phyloP scores from a whole-genome alignment of 2,797 vertebrate species.

The Leuciscus waleckii region DNA sequence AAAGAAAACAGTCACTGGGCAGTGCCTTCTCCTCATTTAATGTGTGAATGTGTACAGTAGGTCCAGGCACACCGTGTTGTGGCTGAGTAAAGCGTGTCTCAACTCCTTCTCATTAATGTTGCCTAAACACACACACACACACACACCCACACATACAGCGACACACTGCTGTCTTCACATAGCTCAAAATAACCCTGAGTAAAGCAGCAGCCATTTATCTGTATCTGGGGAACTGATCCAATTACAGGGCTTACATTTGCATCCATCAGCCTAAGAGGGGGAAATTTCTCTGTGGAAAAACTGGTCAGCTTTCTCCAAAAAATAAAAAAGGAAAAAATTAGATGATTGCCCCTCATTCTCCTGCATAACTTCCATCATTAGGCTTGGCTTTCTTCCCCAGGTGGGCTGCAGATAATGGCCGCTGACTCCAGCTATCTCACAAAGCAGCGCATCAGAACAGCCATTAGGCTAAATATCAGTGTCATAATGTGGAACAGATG shows the following conservation, averaged over 20 bases:
- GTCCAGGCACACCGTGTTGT: constrained; percentile 52
- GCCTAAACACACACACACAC: constrained; percentile 66
- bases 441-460: constrained; percentile 70
- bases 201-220: constrained; percentile 88
- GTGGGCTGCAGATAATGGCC: constrained; percentile 52
- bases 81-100: constrained; percentile 65
- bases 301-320: constrained; percentile 38
- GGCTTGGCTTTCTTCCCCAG: constrained; percentile 49
- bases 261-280: constrained; percentile 82
- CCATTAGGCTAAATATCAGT: constrained; percentile 81
- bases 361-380: constrained; percentile 54
- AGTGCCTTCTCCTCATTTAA: constrained; percentile 34
- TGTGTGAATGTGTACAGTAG: constrained; percentile 43
- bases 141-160: not conserved
- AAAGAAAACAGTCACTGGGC: constrained; percentile 43
- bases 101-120: constrained; percentile 82
- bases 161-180: constrained; percentile 73
- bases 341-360: constrained; percentile 18
- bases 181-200: constrained; percentile 86
- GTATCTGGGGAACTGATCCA: constrained; percentile 95
- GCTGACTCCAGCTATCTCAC: constrained; percentile 46
- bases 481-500: constrained; percentile 83
- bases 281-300: constrained; percentile 64
- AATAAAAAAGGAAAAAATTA: constrained; percentile 1
- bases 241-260: constrained; percentile 96